A percentile compares a stretch with the other conserved stretches of the same genome.
Conservation (phyloP, 2,797 vertebrate species). For the Rhodeus uyekii region DNA sequence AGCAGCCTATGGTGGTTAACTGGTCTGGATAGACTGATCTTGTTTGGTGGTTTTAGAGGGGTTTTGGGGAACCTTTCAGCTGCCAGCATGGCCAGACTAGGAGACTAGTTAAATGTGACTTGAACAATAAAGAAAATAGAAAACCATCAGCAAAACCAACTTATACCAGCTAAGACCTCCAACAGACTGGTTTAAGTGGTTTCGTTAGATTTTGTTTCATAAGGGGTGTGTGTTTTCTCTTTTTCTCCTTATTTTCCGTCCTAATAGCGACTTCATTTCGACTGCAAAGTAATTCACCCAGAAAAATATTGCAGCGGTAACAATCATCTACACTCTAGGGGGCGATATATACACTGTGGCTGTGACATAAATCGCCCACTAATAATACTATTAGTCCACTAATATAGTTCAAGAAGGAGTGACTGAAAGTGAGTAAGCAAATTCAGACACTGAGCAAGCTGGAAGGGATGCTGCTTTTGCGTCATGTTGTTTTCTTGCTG, state of each 20-base stretch:
- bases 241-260: neutral
- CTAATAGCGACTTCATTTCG: slow-evolving; percentile 26
- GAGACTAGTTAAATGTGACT: neutral
- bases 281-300: neutral
- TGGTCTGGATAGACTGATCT: neutral
- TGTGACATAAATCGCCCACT: neutral
- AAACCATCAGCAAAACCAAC: slow-evolving; percentile 1
- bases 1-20: slow-evolving; percentile 30
- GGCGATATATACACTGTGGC: neutral
- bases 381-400: neutral
- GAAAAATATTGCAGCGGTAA: neutral
- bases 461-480: neutral
- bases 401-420: neutral
- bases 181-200: too few relatives aligned
- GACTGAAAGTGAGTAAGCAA: neutral
- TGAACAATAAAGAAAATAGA: too few relatives aligned
- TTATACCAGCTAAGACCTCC: neutral
- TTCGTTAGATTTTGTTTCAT: neutral
- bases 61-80: neutral
- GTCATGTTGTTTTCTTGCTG: neutral
- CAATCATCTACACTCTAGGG: neutral
- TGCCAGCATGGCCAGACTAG: neutral
- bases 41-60: neutral
- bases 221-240: neutral
- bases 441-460: too few relatives aligned